phyloP scores from a whole-genome alignment of 2,113 vertebrate species.

The Chaetops frenatus region DNA sequence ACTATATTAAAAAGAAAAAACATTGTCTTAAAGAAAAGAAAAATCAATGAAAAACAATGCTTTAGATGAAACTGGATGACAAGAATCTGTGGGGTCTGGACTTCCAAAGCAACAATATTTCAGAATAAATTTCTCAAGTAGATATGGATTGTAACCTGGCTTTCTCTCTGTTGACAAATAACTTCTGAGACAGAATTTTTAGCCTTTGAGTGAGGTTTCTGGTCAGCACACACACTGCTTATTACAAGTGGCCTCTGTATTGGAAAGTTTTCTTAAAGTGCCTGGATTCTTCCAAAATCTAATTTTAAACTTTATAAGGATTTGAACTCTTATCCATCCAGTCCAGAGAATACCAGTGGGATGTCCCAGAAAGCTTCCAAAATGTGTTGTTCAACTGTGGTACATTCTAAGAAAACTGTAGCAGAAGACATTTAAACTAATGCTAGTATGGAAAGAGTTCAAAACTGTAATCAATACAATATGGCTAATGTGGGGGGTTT shows the following conservation, averaged over 20 bases:
- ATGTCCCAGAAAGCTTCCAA: background rate
- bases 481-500: background rate
- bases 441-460: background rate
- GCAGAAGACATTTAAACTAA: background rate
- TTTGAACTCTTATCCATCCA: background rate
- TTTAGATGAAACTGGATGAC: background rate
- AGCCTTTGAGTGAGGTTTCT: background rate
- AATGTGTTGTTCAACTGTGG: background rate
- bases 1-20: background rate
- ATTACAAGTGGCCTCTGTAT: background rate
- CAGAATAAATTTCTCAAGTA: background rate
- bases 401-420: background rate
- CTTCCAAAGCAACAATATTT: background rate
- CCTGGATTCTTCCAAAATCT: background rate
- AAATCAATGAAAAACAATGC: background rate
- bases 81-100: background rate
- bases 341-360: background rate
- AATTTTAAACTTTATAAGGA: background rate
- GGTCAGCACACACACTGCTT: background rate
- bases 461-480: background rate
- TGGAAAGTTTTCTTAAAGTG: background rate
- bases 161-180: background rate
- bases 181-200: background rate
- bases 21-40: background rate
- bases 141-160: background rate